phyloP scores from a whole-genome alignment of 1,140 invertebrate species.

The Diabrotica virgifera region DNA sequence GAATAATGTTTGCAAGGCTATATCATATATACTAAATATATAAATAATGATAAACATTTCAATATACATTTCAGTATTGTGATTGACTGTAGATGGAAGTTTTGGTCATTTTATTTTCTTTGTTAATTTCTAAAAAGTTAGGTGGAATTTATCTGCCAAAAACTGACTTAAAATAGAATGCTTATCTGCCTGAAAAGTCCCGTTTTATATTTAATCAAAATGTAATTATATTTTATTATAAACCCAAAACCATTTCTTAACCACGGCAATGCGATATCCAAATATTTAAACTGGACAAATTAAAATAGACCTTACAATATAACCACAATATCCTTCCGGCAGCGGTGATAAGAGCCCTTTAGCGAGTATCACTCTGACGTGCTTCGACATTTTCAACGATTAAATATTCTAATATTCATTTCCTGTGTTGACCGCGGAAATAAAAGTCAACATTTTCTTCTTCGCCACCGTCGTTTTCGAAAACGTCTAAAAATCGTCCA shows the following conservation, averaged over 20 bases:
- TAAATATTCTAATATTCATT: constrained; percentile 12
- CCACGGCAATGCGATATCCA: constrained; percentile 5
- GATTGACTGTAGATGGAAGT: too few species aligned
- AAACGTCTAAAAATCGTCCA: neutral
- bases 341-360: neutral
- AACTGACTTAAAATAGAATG: too few species aligned
- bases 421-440: constrained; percentile 7
- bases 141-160: too few species aligned
- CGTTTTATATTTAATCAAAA: too few species aligned
- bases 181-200: too few species aligned
- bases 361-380: neutral
- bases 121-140: too few species aligned
- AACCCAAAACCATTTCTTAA: neutral
- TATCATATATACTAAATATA: too few species aligned
- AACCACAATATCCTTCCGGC: constrained; percentile 14
- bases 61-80: too few species aligned
- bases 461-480: neutral
- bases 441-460: neutral
- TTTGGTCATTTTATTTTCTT: too few species aligned
- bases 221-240: neutral
- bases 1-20: too few species aligned
- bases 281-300: constrained; percentile 13
- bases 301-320: constrained; percentile 8
- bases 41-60: too few species aligned
- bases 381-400: constrained; percentile 10